Conservation (phyloP, 2,113 vertebrate species). For the Xiphorhynchus elegans region DNA sequence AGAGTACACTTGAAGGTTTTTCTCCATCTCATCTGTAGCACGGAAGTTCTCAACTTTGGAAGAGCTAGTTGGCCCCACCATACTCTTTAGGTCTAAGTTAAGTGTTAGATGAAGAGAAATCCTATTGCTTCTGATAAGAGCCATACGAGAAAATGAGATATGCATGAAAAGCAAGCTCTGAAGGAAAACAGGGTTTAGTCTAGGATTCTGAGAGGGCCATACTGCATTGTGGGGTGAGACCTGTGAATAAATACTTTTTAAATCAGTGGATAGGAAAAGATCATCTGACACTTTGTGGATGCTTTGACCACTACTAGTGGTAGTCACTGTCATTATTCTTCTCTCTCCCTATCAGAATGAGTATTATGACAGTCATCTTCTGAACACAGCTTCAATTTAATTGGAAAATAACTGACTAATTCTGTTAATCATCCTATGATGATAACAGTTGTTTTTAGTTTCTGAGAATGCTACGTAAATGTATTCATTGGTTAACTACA, state of each 20-base stretch:
- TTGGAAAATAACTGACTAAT: conserved; percentile 7
- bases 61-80: not conserved
- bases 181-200: not conserved
- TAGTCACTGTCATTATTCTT: not conserved
- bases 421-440: not conserved
- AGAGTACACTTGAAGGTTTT: not conserved
- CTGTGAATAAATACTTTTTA: not conserved
- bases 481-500: not conserved
- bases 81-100: not conserved
- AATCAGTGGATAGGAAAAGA: not conserved
- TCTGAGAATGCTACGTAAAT: not conserved
- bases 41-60: not conserved
- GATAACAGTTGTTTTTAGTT: not conserved
- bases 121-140: not conserved
- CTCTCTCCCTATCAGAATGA: not conserved
- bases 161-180: not conserved
- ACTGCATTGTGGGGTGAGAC: accelerated
- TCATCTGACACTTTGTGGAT: not conserved
- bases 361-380: not conserved
- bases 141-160: not conserved
- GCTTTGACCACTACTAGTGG: not conserved
- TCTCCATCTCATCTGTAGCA: not conserved
- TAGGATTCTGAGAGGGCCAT: not conserved
- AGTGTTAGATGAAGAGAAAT: not conserved
- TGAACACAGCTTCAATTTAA: not conserved